Evolutionary conservation across 2,113 vertebrate species (phyloP), one percentile per base, ranked within the genome.

Genomic region (Podocnemis expansa): DNA sequence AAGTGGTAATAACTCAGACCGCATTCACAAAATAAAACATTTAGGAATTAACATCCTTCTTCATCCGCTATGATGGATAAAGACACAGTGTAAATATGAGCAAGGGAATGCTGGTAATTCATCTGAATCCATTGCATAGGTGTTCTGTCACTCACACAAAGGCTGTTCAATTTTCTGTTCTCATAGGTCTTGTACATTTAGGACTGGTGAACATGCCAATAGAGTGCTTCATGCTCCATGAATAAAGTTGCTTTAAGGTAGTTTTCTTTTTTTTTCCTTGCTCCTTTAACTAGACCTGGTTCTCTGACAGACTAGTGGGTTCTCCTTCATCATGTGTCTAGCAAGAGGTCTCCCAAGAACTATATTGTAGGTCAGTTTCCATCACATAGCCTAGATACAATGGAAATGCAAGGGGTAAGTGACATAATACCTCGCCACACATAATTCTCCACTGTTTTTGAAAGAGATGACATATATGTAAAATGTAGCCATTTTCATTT

Each of bases 1-100:
- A n/a, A 75, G 11, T 41, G 51, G 8, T 70, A 34, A 13, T 55
- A 60, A 60, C 3, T 29, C 47, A 70, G 43, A 70, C 3, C 29
- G 5, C 24, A 52, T 8, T 43, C 34, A 38, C 10, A 22, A 81
- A 5, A 41, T 75, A 84, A 93, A 75, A 8, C 16, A 75, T 75
- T 41, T 43, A 13, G 24, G 24, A 5, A n/a, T 85, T 1, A n/a
- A 73, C 4, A 87, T 78, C 55, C 8, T 79, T 89, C 81, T 85
- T 49, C 76, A 79, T 27, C 34, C 14, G 27, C 0, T 0, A 13
- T 58, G 87, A 55, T 34, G 47, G 12, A 12, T 82, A 4, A 45
- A 86, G 82, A 2, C 85, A 10, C 17, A 87, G 5, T 87, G 34
- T 43, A 60, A 31, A 34, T 60, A 31, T 60, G 29, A 60, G 31